Evolutionary conservation across 2,888 invertebrate species (phyloP).

Genomic region (Spicauda simplicius): DNA sequence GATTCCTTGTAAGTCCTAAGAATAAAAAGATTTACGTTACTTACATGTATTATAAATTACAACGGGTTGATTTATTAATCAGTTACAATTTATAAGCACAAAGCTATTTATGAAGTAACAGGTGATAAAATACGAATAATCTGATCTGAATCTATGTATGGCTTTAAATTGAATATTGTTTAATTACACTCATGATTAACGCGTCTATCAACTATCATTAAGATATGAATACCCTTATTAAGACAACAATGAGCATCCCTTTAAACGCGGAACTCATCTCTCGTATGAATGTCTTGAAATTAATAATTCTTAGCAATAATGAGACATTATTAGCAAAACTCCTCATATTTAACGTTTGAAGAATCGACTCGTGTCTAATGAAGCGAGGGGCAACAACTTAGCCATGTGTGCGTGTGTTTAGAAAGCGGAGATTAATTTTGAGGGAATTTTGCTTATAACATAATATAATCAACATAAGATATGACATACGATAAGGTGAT

Average conservation of each 20-base stretch:
- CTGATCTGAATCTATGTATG: too few relatives aligned
- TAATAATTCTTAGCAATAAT: constrained; percentile 73
- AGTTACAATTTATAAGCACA: too few relatives aligned
- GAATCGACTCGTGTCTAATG: constrained; percentile 70
- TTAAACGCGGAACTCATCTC: constrained; percentile 5
- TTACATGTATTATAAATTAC: too few relatives aligned
- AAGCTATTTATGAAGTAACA: too few relatives aligned
- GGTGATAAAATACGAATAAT: too few relatives aligned
- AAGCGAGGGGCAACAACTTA: constrained; percentile 63
- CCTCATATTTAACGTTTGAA: constrained; percentile 77
- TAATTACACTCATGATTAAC: too few relatives aligned
- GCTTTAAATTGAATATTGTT: too few relatives aligned
- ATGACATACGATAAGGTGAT: neutral
- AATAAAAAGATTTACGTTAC: too few relatives aligned
- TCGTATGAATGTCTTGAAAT: constrained; percentile 53
- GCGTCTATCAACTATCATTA: neutral
- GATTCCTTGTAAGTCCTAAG: too few relatives aligned
- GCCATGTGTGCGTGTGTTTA: constrained; percentile 46
- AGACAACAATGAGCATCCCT: constrained; percentile 3
- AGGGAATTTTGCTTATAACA: constrained; percentile 3
- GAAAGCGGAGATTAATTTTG: constrained; percentile 3
- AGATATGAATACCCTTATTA: neutral
- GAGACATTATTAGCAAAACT: constrained; percentile 72
- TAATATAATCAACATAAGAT: neutral
- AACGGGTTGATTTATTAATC: too few relatives aligned